Base-by-base conservation (phyloP, 2,113 vertebrate species). In the Pholis gunnellus region DNA sequence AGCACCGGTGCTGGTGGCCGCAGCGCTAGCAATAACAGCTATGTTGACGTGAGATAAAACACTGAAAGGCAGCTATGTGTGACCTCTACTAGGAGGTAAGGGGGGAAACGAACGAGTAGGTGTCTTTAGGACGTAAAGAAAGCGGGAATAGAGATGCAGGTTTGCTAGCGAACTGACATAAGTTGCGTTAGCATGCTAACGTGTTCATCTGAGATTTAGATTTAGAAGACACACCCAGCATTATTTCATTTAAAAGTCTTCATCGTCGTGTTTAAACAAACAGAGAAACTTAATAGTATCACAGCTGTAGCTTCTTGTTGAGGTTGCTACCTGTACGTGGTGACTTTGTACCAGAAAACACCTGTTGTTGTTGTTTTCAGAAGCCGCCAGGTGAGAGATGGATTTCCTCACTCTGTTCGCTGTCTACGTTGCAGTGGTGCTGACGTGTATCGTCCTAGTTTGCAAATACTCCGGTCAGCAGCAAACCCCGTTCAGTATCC, bases 351-450 rank as follows among this genome's bases (percentile, higher is more conserved):
- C 3, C 20, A 6, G 9, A 27, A 42, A 71, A 79, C 85, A 89
- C 85, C 63, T 90, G 76, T 91, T 87, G 79, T 84, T 5, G 54
- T 4, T 27, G 56, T 8, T 56, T 17, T 48, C 7, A 48, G 74
- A 44, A 2, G 67, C 0, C 82, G 61, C 2, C 84, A 93, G 94
- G 80, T 54, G 78, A 78, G 27, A 87, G 64, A 99, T 99, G 98
- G 97, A 99, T 38, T 99, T 99, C 84, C 93, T 98, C 87, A 92
- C 92, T 0, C 94, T 99, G 15, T 97, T 99, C 81, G 61, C 90
- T 0, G 8, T 96, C 18, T 99, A 99, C 82, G 60, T 97, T 44
- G 59, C 83, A 2, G 81, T 92, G 18, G 79, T 98, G 59, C 85
- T 98, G 15, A 15, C 91, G 0, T 72, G 93, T 29, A 70, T 93